Evolutionary conservation across 2,113 vertebrate genomes (phyloP).

Genomic region (Vimba vimba): DNA sequence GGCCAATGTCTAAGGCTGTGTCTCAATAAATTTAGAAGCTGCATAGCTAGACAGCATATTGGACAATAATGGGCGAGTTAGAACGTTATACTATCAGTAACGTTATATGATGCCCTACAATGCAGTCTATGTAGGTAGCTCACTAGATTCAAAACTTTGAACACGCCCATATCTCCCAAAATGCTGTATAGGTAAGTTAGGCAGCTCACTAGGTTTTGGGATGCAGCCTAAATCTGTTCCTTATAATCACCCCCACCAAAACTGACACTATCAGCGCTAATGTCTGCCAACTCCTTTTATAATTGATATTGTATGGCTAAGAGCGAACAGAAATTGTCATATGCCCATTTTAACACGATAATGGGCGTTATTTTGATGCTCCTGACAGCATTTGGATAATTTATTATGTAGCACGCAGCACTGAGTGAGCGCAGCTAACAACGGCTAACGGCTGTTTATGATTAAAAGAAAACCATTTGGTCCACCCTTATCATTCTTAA

Average conservation of each 20-base stretch:
- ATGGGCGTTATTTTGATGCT: neutral
- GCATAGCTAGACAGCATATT: neutral
- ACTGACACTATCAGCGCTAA: conserved; percentile 1
- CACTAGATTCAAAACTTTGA: neutral
- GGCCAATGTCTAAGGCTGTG: neutral
- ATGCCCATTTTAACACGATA: neutral
- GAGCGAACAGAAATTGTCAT: neutral
- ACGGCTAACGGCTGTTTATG: conserved; percentile 4
- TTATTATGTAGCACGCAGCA: conserved; percentile 10
- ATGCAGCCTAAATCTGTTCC: conserved; percentile 20
- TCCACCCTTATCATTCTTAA: neutral
- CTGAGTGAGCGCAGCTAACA: conserved; percentile 11
- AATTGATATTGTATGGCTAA: neutral
- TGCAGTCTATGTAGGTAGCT: neutral
- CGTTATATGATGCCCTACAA: neutral
- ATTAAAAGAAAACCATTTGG: neutral
- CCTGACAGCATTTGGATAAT: neutral
- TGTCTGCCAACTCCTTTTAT: neutral
- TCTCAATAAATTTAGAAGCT: neutral
- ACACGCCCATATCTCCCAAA: neutral
- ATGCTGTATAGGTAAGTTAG: neutral
- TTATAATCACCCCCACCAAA: conserved; percentile 9
- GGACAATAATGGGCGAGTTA: neutral
- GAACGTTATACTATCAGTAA: neutral
- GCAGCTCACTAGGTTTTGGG: neutral